These are phyloP conservation scores for Stylophora pistillata DNA, from an alignment of 64 coral and sea anemone species.

Conservation along the genomic window DNA sequence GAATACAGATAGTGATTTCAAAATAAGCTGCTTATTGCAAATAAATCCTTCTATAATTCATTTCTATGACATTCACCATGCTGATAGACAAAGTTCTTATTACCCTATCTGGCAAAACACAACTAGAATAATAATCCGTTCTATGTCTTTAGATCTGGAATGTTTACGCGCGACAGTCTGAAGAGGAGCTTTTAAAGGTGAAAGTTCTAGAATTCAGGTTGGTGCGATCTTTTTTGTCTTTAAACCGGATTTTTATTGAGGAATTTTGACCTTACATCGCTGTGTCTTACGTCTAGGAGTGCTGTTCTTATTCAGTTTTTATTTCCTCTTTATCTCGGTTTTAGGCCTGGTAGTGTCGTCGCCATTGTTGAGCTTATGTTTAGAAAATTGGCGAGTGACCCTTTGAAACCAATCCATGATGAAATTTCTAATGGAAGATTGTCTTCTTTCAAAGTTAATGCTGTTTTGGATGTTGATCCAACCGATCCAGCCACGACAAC, in stretches of 20 bases:
- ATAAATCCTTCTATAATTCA: no score
- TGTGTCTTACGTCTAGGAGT: not conserved
- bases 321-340: not conserved
- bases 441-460: not conserved
- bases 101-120: no score
- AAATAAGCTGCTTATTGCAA: no score
- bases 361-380: not conserved
- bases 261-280: no score
- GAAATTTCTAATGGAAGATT: conserved; percentile 5
- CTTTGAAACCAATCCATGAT: conserved; percentile 12
- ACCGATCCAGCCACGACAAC: not conserved
- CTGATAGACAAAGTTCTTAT: no score
- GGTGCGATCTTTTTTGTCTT: not conserved
- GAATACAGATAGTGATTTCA: no score
- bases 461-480: not conserved
- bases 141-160: not conserved
- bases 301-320: not conserved
- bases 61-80: no score
- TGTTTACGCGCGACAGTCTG: not conserved
- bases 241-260: not conserved
- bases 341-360: conserved; percentile 19
- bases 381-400: not conserved
- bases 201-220: conserved; percentile 9
- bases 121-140: no score
- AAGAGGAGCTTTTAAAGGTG: not conserved